phyloP scores from a whole-genome alignment of 2,113 vertebrate species.

The Piprites chloris region DNA sequence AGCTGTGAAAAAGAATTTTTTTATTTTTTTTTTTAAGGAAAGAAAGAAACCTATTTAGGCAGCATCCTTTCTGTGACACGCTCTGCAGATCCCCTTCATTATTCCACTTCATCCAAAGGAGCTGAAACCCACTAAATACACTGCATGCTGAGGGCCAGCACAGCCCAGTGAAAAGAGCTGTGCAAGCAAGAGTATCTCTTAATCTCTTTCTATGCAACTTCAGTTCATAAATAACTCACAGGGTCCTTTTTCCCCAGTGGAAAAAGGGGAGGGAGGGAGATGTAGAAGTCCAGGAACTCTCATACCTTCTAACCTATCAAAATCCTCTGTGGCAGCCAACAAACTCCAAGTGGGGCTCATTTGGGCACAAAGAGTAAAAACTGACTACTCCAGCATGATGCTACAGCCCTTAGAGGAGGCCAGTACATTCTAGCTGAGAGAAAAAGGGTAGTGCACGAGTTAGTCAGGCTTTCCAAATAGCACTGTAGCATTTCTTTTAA shows the following conservation, averaged over 20 bases:
- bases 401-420: background rate
- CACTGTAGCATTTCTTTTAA: background rate
- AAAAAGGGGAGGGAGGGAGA: background rate
- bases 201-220: background rate
- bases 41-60: background rate
- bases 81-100: background rate
- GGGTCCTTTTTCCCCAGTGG: background rate
- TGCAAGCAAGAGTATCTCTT: background rate
- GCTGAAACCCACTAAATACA: background rate
- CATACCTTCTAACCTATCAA: background rate
- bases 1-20: background rate
- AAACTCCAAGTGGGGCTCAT: background rate
- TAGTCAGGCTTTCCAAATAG: background rate
- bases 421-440: background rate
- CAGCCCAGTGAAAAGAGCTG: background rate
- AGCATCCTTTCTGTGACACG: background rate
- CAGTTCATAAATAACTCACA: background rate
- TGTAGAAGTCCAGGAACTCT: background rate
- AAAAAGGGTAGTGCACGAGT: background rate
- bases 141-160: background rate
- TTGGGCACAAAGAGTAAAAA: background rate
- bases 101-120: background rate
- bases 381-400: background rate
- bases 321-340: background rate
- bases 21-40: background rate